Evolutionary conservation across 1,140 invertebrate genomes (phyloP), one percentile per base, ranked within the genome.

Genomic region (Monochamus saltuarius): DNA sequence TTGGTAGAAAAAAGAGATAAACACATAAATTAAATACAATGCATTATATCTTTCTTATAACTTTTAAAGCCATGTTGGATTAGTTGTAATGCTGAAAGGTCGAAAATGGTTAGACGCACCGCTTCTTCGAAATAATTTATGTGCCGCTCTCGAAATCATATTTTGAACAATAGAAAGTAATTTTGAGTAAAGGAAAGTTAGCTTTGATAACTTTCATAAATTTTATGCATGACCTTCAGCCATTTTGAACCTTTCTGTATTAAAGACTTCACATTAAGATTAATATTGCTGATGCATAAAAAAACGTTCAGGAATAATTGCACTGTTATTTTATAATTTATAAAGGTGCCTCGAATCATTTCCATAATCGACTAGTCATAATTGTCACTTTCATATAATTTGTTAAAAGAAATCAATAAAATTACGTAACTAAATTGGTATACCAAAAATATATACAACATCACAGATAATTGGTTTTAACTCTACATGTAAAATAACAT

Each of bases 1-100:
- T 61, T 61, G 59, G 37, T 56, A 56, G 49, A 50, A 51, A 51
- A 35, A 59, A 59, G 49, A 39, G 42, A 59, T n/a, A n/a, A n/a
- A n/a, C 40, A 59, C 57, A 47, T 49, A 52, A 11, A 38, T 29
- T 3, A 29, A 29, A 29, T 29, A 29, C 22, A 29, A 19, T 37
- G 11, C n/a, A 10, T 56, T 22, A 54, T 37, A 34, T 10, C 46
- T n/a, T n/a, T 29, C 13, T 11, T n/a, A 3, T 3, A 29, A 29
- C 22, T 29, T 29, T 29, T 29, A 29, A 29, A 29, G 22, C 22
- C 22, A 6, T 29, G 2, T 29, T 29, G 22, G 22, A n/a, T 29
- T 29, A 3, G 22, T 6, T 2, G 22, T 29, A 29, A 29, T 29
- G n/a, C n/a, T n/a, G n/a, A n/a, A n/a, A n/a, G n/a, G n/a, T n/a